These are phyloP conservation scores for Morpho deidamia DNA, from an alignment of 2,888 invertebrate genomes.

Conservation along the genomic window DNA sequence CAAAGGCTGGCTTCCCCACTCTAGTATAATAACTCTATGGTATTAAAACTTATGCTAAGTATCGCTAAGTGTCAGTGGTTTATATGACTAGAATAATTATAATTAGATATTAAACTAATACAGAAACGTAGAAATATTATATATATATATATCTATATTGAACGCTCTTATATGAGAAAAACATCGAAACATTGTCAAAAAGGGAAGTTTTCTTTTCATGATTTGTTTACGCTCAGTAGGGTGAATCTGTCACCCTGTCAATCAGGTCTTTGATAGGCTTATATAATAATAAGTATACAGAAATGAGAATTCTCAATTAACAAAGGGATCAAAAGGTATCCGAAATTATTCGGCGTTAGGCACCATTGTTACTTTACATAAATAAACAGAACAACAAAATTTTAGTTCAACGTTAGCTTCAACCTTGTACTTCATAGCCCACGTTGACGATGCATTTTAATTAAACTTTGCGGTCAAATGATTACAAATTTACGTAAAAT, in stretches of 20 bases:
- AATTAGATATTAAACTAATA: too few relatives aligned
- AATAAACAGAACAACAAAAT: slow-evolving; percentile 56
- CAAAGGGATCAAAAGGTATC: slow-evolving; percentile 44
- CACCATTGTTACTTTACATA: slow-evolving; percentile 47
- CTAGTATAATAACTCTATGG: too few relatives aligned
- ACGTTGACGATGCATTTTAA: slow-evolving; percentile 59
- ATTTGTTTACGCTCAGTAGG: too few relatives aligned
- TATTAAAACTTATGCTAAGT: too few relatives aligned
- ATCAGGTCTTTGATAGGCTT: slow-evolving; percentile 22
- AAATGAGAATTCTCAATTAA: slow-evolving; percentile 34
- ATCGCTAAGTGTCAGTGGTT: too few relatives aligned
- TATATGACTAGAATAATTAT: too few relatives aligned
- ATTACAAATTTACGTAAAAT: background rate
- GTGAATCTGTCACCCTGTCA: slow-evolving; percentile 14
- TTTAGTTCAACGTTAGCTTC: slow-evolving; percentile 46
- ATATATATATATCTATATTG: too few relatives aligned
- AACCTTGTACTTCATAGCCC: slow-evolving; percentile 52
- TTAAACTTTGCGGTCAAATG: slow-evolving; percentile 40
- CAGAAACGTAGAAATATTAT: too few relatives aligned
- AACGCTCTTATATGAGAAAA: too few relatives aligned
- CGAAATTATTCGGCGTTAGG: slow-evolving; percentile 41
- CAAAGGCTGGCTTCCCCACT: too few relatives aligned
- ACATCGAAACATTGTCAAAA: too few relatives aligned
- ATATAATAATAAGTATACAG: slow-evolving; percentile 16
- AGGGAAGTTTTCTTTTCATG: too few relatives aligned